A percentile compares a stretch with the other conserved stretches of the same genome.
Evolutionary conservation across 1,140 invertebrate species (phyloP).

Genomic region (Caligus rogercresseyi): DNA sequence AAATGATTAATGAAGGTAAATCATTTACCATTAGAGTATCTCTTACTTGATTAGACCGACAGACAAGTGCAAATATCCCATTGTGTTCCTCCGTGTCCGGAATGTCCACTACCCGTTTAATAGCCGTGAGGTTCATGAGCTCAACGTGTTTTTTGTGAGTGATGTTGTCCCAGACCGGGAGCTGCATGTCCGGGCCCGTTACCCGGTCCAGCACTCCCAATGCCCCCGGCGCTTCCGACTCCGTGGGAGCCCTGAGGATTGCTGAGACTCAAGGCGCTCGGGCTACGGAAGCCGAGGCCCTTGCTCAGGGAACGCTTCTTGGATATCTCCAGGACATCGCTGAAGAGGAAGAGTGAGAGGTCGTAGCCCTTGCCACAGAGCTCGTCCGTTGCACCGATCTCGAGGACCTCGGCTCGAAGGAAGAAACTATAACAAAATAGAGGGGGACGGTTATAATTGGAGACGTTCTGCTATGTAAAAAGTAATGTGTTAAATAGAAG

Average conservation of each 20-base stretch:
- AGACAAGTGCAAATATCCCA: constrained; percentile 21
- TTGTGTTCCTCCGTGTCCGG: constrained; percentile 53
- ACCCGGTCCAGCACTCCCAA: background rate
- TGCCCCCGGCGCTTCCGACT: background rate
- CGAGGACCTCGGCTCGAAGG: constrained; percentile 65
- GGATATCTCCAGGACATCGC: constrained; percentile 69
- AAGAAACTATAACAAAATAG: constrained; percentile 40
- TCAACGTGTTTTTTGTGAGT: constrained; percentile 79
- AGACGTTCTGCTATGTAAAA: too few relatives aligned
- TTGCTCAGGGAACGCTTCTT: constrained; percentile 22
- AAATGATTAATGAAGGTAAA: too few relatives aligned
- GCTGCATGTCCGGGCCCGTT: background rate
- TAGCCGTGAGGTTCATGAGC: constrained; percentile 62
- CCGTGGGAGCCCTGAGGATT: background rate
- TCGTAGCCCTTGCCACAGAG: constrained; percentile 67
- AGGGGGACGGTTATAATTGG: too few relatives aligned
- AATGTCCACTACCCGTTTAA: constrained; percentile 77
- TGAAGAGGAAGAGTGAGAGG: constrained; percentile 75
- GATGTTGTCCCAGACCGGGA: constrained; percentile 30
- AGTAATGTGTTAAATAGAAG: background rate
- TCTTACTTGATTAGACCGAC: constrained; percentile 20
- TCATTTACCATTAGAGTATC: too few relatives aligned
- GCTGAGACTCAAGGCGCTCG: constrained; percentile 23
- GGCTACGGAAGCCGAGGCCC: constrained; percentile 25
- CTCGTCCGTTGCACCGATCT: constrained; percentile 50